A percentile compares a stretch with the other conserved stretches of the same genome.
phyloP scores from a whole-genome alignment of 2,113 vertebrate species.

The Microcebus jonahi region DNA sequence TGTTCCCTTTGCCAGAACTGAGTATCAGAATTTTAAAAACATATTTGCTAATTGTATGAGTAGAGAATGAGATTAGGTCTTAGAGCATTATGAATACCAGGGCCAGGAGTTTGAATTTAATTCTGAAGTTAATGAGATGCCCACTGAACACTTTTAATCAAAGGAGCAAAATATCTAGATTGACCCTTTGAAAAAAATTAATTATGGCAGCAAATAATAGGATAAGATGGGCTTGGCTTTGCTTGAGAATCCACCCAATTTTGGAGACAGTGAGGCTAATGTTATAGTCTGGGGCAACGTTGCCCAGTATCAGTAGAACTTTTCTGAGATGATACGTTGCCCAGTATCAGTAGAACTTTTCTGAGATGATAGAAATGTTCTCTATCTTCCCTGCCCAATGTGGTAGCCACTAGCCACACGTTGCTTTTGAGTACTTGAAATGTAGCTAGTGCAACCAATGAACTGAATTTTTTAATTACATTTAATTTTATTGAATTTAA shows the following conservation, averaged over 20 bases:
- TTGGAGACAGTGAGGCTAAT: background rate
- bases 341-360: background rate
- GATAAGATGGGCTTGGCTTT: background rate
- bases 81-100: background rate
- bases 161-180: background rate
- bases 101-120: background rate
- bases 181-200: background rate
- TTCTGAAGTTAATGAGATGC: conserved; percentile 30
- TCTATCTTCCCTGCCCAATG: background rate
- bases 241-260: background rate
- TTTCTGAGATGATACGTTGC: background rate
- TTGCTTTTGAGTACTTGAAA: background rate
- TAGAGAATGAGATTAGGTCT: background rate
- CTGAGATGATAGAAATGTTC: background rate
- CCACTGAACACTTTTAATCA: background rate
- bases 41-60: background rate
- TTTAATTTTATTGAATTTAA: background rate
- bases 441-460: background rate
- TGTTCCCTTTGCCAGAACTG: background rate
- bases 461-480: background rate
- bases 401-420: background rate
- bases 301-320: background rate
- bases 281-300: background rate
- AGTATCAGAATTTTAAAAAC: background rate
- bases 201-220: background rate